Percentiles rank a stretch among this genome's conserved stretches.
Conservation (phyloP, 53 echinoderm and acorn worm species). For the Antedon mediterranea region DNA sequence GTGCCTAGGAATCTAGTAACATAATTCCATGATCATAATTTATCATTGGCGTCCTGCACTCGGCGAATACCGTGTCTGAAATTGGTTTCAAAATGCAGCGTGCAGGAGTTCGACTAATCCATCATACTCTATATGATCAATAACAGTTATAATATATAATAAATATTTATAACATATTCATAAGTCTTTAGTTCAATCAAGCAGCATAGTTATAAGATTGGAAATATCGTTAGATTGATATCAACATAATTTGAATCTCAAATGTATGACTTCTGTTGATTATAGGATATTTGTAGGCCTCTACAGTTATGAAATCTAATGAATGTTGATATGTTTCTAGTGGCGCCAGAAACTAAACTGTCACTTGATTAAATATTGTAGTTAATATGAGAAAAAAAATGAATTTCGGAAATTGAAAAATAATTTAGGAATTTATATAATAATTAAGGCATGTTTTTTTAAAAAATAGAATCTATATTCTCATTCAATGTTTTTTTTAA, state of each 20-base stretch:
- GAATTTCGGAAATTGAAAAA: no score
- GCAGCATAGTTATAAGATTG: neutral
- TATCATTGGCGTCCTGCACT: neutral
- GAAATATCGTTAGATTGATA: neutral
- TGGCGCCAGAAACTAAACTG: no score
- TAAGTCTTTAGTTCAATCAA: neutral
- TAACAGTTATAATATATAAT: neutral
- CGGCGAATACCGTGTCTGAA: neutral
- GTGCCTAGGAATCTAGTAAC: no score
- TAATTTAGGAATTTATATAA: no score
- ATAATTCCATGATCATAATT: neutral
- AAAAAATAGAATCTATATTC: no score
- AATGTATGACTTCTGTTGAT: neutral
- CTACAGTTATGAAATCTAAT: neutral
- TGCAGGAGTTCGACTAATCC: neutral
- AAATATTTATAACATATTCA: neutral
- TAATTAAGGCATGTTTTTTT: no score
- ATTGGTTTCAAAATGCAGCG: neutral
- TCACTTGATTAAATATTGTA: no score
- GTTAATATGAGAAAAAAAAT: no score
- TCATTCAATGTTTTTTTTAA: no score
- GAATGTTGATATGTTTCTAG: no score
- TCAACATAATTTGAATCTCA: neutral
- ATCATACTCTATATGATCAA: neutral
- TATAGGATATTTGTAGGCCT: neutral